Conservation (phyloP, 2,888 invertebrate species). For the Synergus japonicus region DNA sequence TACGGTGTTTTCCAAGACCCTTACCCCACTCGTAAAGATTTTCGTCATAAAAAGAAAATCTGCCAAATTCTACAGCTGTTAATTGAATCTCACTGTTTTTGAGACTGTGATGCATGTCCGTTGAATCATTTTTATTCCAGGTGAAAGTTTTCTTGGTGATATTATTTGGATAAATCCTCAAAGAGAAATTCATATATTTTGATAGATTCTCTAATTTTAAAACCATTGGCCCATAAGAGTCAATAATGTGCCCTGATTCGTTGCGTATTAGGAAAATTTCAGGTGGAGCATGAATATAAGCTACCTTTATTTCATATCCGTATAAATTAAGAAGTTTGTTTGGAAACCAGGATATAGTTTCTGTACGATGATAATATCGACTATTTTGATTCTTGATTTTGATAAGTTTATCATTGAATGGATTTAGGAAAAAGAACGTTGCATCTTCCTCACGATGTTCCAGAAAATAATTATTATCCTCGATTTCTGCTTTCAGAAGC, state of each 20-base stretch:
- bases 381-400: neutral
- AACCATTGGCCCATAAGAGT: neutral
- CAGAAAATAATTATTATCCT: neutral
- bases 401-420: neutral
- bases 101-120: neutral
- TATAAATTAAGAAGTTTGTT: neutral
- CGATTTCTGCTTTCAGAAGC: neutral
- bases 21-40: neutral
- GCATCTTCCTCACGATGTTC: neutral
- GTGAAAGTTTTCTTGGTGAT: no score
- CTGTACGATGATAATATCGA: neutral
- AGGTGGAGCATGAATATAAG: neutral
- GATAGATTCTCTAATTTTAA: neutral
- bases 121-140: neutral
- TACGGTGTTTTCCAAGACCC: neutral
- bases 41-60: neutral
- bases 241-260: neutral
- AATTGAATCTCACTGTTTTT: neutral
- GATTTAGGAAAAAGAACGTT: neutral
- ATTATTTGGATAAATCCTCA: neutral
- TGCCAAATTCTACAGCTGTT: neutral
- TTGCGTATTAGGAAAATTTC: neutral
- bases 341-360: neutral
- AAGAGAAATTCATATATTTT: neutral
- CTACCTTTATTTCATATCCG: neutral